Conservation (phyloP, 2,888 invertebrate species). For the Oegoconia quadripuncta region DNA sequence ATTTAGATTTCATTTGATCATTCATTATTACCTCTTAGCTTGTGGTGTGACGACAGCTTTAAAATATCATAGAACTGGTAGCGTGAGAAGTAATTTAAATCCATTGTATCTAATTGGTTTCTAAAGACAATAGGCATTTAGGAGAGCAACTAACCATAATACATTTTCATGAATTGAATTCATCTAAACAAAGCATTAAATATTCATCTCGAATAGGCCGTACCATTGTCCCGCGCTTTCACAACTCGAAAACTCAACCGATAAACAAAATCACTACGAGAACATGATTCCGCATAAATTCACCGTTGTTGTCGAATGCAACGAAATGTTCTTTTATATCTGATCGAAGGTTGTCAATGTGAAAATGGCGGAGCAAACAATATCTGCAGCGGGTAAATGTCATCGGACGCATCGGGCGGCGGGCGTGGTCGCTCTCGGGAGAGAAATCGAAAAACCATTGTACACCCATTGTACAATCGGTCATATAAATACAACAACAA, state of each 20-base stretch:
- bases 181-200: no score
- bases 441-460: slow-evolving; percentile 40
- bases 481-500: no score
- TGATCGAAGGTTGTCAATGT: slow-evolving; percentile 51
- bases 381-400: slow-evolving; percentile 48
- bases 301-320: slow-evolving; percentile 8
- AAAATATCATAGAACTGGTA: no score
- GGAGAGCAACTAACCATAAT: no score
- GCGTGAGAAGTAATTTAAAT: no score
- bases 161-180: no score
- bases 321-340: slow-evolving; percentile 29
- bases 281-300: slow-evolving; percentile 30
- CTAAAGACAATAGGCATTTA: no score
- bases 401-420: slow-evolving; percentile 48
- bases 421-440: slow-evolving; percentile 34
- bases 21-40: no score
- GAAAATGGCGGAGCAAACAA: slow-evolving; percentile 44
- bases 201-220: slow-evolving; percentile 6
- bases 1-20: no score
- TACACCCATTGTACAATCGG: no score
- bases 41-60: no score
- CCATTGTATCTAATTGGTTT: no score
- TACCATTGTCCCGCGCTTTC: slow-evolving; percentile 26
- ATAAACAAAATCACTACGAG: slow-evolving; percentile 29
- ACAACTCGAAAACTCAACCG: slow-evolving; percentile 18